Evolutionary conservation across 2,888 invertebrate species (phyloP), one percentile per base, ranked within the genome.

Genomic region (Dendrolimus houi): DNA sequence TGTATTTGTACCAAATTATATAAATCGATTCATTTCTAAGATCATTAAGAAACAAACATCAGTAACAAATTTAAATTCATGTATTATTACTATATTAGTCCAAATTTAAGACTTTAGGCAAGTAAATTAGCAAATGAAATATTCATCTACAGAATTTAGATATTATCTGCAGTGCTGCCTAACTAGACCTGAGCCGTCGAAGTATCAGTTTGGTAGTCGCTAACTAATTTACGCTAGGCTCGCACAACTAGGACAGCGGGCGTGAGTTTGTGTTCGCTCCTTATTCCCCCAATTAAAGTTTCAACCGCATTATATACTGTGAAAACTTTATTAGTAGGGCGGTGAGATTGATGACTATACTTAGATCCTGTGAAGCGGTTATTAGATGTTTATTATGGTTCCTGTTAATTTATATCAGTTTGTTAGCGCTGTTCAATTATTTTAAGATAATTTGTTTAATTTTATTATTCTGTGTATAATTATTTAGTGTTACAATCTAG

Each of bases 271-370:
- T 72, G 75, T 84, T 79, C 77, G 79, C 75, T 72, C 73, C 75
- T 80, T 79, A 81, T 79, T 81, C 72, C 65, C 67, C 75, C 81
- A 84, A 86, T 86, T 83, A 84, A 81, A 86, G 85, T 79, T 85
- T 83, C 65, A 66, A 62, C 74, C 65, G 68, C 68, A 68, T 73
- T 73, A 75, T 67, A 69, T 10, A 12, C 47, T 47, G 47, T 47
- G 47, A 47, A 47, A 47, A 47, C 47, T 47, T 47, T 67, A 59
- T 64, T 64, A 57, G 54, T 47, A 53, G 54, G 52, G 58, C 56
- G 13, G 56, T 59, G 56, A 54, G 56, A 54, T 60, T 55, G 17
- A 55, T 41, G 55, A 56, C 47, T 47, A 47, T 53, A 52, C 55
- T 47, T 47, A 47, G 47, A 47, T 12, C 2, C 47, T 29, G 29